Percentiles rank a stretch among this genome's conserved stretches.
These are phyloP conservation scores for Turnix velox DNA, from an alignment of 2,113 vertebrate genomes.

Conservation along the genomic window DNA sequence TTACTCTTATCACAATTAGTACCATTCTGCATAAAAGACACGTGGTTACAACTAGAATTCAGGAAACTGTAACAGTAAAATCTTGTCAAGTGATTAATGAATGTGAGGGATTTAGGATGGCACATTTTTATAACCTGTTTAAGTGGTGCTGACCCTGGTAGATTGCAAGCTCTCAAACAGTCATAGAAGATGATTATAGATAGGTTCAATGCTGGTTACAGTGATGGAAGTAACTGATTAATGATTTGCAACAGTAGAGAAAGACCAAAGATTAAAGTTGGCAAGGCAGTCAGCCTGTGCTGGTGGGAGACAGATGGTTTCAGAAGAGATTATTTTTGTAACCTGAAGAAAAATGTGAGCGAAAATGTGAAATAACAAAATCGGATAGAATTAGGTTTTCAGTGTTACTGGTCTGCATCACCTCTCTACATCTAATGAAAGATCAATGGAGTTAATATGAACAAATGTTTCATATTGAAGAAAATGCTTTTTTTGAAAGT, in stretches of 20 bases:
- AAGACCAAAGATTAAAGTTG: slow-evolving; percentile 15
- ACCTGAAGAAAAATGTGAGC: not conserved
- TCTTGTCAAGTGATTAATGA: slow-evolving; percentile 37
- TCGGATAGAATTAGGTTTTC: not conserved
- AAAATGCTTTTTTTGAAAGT: not conserved
- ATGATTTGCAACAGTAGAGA: slow-evolving; percentile 4
- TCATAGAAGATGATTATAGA: slow-evolving; percentile 34
- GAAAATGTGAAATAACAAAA: not conserved
- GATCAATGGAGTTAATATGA: not conserved
- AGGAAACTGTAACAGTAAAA: not conserved
- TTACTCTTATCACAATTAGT: not conserved
- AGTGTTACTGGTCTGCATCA: not conserved
- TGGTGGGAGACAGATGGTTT: slow-evolving; percentile 32
- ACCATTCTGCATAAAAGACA: not conserved
- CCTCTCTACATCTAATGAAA: not conserved
- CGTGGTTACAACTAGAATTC: not conserved
- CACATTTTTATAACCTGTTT: slow-evolving; percentile 40
- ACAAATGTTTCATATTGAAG: not conserved
- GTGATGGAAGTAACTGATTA: slow-evolving; percentile 46
- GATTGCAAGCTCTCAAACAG: slow-evolving; percentile 14
- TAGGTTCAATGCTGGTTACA: slow-evolving; percentile 6
- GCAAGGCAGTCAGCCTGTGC: not conserved
- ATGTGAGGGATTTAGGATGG: not conserved
- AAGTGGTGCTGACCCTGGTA: not conserved
- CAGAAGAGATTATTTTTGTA: not conserved